These are phyloP conservation scores for Andrena minutula DNA, from an alignment of 2,888 invertebrate species.

Conservation along the genomic window DNA sequence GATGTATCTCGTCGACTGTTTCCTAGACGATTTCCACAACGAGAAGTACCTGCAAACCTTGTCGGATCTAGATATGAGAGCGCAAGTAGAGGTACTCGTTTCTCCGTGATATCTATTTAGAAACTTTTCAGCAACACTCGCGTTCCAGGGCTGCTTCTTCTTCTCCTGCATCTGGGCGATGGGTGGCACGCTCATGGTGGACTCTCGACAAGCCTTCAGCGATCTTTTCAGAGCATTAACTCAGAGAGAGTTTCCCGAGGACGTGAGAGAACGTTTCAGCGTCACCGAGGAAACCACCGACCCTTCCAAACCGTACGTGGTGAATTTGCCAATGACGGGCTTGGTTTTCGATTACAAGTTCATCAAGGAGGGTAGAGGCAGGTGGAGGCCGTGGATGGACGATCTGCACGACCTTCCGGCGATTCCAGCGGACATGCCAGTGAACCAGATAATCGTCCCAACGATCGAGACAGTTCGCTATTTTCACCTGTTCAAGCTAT, in stretches of 20 bases:
- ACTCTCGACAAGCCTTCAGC: conserved; percentile 92
- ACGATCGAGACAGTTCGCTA: conserved; percentile 96
- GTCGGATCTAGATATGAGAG: conserved; percentile 92
- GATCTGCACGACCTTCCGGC: conserved; percentile 91
- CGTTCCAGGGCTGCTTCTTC: conserved; percentile 93
- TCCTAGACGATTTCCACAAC: conserved; percentile 94
- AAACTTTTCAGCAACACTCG: not conserved
- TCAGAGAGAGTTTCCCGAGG: conserved; percentile 92
- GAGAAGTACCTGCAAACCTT: conserved; percentile 89
- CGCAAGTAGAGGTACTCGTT: conserved; percentile 90
- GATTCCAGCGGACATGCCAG: conserved; percentile 94
- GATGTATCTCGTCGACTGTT: conserved; percentile 95
- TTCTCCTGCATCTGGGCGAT: conserved; percentile 97
- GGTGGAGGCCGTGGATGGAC: conserved; percentile 96
- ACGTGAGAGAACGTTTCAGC: conserved; percentile 85
- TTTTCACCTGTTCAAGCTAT: conserved; percentile 90
- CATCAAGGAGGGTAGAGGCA: conserved; percentile 95
- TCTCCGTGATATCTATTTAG: not conserved
- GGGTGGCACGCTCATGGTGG: conserved; percentile 92
- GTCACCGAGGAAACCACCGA: conserved; percentile 86
- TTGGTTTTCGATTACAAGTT: conserved; percentile 95
- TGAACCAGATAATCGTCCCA: conserved; percentile 97
- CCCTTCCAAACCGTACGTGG: conserved; percentile 90
- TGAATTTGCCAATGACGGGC: conserved; percentile 92
- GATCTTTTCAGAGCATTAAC: conserved; percentile 90